A percentile compares a stretch with the other conserved stretches of the same genome.
These are phyloP conservation scores for Drosophila bocki DNA, from an alignment of 1,140 invertebrate genomes.

Conservation along the genomic window DNA sequence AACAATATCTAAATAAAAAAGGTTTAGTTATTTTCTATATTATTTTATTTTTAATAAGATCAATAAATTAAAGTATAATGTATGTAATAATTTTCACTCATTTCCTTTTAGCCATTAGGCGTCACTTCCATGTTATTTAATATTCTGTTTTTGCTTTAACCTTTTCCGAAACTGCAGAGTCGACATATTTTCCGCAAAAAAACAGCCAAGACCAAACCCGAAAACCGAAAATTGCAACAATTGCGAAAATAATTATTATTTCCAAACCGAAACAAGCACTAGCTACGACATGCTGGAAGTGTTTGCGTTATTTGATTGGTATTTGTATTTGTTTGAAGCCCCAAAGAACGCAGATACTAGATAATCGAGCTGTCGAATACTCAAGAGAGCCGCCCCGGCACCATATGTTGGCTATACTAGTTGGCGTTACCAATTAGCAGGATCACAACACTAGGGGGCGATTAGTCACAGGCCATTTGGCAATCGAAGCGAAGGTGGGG, in stretches of 20 bases:
- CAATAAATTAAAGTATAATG: no score
- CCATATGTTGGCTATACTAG: conserved; percentile 31
- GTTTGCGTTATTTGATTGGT: conserved; percentile 33
- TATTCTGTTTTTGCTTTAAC: conserved; percentile 15
- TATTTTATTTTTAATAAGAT: no score
- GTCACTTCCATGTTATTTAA: neutral
- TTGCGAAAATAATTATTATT: conserved; percentile 44
- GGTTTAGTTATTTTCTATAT: no score
- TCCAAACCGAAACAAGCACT: conserved; percentile 22
- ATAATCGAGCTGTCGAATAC: neutral
- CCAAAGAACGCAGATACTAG: conserved; percentile 8
- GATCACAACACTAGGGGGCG: conserved; percentile 36
- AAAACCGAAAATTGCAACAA: conserved; percentile 38
- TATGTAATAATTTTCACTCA: no score
- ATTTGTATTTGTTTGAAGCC: neutral
- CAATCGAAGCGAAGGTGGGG: conserved; percentile 53
- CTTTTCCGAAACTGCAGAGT: conserved; percentile 41
- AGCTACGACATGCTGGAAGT: neutral
- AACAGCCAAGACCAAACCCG: conserved; percentile 21
- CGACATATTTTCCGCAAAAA: conserved; percentile 41
- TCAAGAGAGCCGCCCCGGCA: conserved; percentile 10
- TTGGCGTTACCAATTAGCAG: conserved; percentile 71
- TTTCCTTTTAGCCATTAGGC: neutral
- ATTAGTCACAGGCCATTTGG: conserved; percentile 73
- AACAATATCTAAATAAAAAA: no score